Base-by-base conservation (phyloP, 1,140 invertebrate species). In the Rhynchophorus ferrugineus region DNA sequence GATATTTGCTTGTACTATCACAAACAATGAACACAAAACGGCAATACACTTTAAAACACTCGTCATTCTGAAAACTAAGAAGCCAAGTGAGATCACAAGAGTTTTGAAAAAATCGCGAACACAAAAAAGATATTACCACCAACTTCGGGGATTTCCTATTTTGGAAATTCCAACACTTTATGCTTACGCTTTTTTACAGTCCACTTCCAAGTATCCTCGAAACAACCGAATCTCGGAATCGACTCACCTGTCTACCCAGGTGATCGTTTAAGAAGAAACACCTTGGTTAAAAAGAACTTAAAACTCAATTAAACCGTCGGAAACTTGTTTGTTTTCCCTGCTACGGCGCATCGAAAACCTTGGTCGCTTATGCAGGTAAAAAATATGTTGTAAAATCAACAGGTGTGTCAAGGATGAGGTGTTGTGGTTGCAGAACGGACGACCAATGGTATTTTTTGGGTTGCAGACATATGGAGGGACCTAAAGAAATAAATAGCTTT, bases 241-340 rank as follows among this genome's bases (percentile, higher is more conserved):
- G 24, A 29, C 24, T 29, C 11, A 29, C 5, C 11, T n/a, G n/a
- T n/a, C n/a, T n/a, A n/a, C n/a, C n/a, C n/a, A n/a, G n/a, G n/a
- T n/a, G n/a, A n/a, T n/a, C n/a, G n/a, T n/a, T n/a, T n/a, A n/a
- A n/a, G n/a, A n/a, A n/a, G n/a, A n/a, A n/a, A n/a, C 11, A 29
- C 5, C 18, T 41, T 3, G 7, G 7, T 17, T 41, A 14, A 2
- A 41, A 1, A 17, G 9, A 41, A 1, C 18, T 14, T 19, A n/a
- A 37, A 19, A 17, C 5, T 14, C 17, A 17, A 41, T 19, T 41
- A 19, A 18, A 7, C n/a, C 7, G 9, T 18, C n/a, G 18, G 6
- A 41, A 41, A 18, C 38, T 41, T 41, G 38, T 41, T 41, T 41
- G 16, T 41, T 41, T 41, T 41, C 20, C 14, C 17, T 20, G 14